Percentiles rank a stretch among this genome's conserved stretches.
phyloP scores from a whole-genome alignment of 2,113 vertebrate species.

The Tachycineta bicolor region DNA sequence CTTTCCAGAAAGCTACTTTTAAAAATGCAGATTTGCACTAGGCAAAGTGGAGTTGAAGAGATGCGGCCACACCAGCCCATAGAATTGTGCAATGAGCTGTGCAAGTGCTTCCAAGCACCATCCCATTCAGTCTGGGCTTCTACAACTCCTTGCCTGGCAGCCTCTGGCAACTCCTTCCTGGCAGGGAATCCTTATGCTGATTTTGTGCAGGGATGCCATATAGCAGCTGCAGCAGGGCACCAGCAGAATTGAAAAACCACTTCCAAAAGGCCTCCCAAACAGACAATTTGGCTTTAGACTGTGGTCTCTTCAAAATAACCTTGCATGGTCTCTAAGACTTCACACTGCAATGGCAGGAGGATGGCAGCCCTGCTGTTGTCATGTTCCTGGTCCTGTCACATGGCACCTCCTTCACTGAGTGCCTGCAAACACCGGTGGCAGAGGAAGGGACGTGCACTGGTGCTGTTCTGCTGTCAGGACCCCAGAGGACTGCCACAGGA shows the following conservation, averaged over 20 bases:
- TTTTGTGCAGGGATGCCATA: rapidly evolving
- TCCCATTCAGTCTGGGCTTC: background rate
- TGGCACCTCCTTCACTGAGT: rapidly evolving
- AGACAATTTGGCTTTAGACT: background rate
- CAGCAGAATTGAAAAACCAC: background rate
- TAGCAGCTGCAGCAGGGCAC: background rate
- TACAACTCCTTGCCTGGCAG: background rate
- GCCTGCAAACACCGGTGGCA: rapidly evolving
- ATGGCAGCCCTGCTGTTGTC: rapidly evolving
- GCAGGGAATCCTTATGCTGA: rapidly evolving
- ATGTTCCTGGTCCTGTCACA: background rate
- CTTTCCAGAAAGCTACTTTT: background rate
- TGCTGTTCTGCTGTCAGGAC: background rate
- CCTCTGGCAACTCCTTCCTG: too few relatives aligned
- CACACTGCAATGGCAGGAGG: rapidly evolving
- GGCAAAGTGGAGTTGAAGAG: background rate
- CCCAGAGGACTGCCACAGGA: rapidly evolving
- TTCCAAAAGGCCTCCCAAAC: background rate
- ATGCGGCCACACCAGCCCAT: rapidly evolving
- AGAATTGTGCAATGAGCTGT: rapidly evolving
- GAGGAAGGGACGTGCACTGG: background rate
- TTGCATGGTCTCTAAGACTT: rapidly evolving
- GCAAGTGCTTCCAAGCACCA: background rate
- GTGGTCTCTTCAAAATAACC: background rate
- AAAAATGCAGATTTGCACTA: background rate